Base-by-base conservation (phyloP, 2,888 invertebrate species). In the Ceramica pisi region DNA sequence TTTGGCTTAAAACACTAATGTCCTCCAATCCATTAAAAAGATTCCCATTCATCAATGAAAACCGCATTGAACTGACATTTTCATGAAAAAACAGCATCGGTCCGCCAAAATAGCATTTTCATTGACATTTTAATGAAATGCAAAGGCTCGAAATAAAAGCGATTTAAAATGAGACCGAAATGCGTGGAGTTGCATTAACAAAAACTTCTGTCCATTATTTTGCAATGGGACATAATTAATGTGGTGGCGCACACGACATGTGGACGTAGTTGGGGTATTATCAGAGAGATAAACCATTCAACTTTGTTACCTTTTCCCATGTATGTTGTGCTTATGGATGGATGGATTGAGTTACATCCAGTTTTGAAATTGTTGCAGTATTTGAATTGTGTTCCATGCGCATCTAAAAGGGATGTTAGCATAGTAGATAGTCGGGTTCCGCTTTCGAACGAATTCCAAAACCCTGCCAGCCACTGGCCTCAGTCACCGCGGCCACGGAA, bases 191-290 rank as follows among this genome's bases (percentile, higher is more conserved):
- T 77, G 68, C 56, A 70, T 74, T 72, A 61, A 67, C 57, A 75
- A 71, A 82, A 68, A 83, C 55, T 75, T 71, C 48, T 60, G 64
- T 51, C 21, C 73, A 59, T 73, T 73, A 80, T 73, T 83, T 83
- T 70, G 19, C 63, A 48, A 53, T 73, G 66, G 26, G 48, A 63
- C 44, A 48, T 75, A 68, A 77, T 83, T 75, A 79, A 75, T 73
- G 68, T n/a, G 50, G 51, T 38, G 21, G 14, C 10, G 38, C 46
- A n/a, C 67, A 46, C 56, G 68, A 67, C 46, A 82, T 71, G 66
- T 70, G 67, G 44, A 44, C 67, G 62, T n/a, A 62, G 71, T 72
- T 1, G 19, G 12, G 21, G 9, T 1, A n/a, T 23, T 4, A 19
- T 35, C 71, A 77, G 68, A 56, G 26, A 19, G 19, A 10, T 56